Percentiles rank a stretch among this genome's conserved stretches.
phyloP scores from a whole-genome alignment of 2,113 vertebrate species.

The Coptodon bakossiorum region DNA sequence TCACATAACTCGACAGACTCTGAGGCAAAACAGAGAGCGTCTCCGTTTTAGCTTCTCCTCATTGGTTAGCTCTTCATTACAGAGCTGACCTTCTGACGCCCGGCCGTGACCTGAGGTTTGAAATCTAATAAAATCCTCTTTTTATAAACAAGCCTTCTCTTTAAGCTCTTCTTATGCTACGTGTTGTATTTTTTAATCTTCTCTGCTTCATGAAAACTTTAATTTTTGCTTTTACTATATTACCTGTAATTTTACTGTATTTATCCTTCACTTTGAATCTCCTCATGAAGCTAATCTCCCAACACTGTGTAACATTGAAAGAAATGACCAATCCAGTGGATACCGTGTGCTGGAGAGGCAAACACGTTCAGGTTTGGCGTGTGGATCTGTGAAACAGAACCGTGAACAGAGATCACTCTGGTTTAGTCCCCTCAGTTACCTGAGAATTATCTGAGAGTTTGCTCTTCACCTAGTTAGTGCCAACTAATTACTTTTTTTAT shows the following conservation, averaged over 20 bases:
- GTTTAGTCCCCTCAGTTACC: neutral
- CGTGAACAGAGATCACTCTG: neutral
- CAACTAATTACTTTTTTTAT: neutral
- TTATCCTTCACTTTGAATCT: neutral
- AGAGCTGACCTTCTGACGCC: neutral
- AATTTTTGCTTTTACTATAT: neutral
- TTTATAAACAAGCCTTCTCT: neutral
- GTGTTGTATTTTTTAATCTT: neutral
- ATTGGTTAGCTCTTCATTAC: neutral
- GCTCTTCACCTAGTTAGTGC: neutral
- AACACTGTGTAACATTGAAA: neutral
- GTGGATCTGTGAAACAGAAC: neutral
- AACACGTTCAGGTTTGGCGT: accelerated
- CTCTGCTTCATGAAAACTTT: neutral
- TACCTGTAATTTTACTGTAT: neutral
- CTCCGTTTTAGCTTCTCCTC: neutral
- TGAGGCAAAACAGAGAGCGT: neutral
- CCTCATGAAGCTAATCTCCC: neutral
- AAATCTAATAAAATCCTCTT: neutral
- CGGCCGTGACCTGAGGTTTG: neutral
- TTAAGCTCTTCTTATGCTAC: neutral
- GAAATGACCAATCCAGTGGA: neutral
- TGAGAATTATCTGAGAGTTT: neutral
- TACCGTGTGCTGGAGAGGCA: neutral
- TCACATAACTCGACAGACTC: neutral